Evolutionary conservation across 1,140 invertebrate genomes (phyloP), one percentile per base, ranked within the genome.

Genomic region (Semibalanus balanoides): DNA sequence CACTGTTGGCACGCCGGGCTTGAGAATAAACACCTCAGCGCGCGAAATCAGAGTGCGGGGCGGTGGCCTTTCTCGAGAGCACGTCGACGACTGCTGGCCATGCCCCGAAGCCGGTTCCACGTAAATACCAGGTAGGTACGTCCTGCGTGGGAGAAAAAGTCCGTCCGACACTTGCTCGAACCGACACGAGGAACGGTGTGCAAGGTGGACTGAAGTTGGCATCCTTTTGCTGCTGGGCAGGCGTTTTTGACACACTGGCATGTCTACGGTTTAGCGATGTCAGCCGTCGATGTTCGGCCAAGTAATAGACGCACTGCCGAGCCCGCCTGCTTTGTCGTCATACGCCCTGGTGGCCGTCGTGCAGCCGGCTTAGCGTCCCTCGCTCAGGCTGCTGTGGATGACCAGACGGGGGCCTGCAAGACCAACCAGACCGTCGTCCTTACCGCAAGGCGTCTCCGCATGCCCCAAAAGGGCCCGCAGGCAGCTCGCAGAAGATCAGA

Each of bases 311-410:
- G 3, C 9, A 40, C 30, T 74, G 30, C 9, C n/a, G 3, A 27
- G 74, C 30, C 3, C 74, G 74, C 17, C 30, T n/a, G 30, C 74
- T 31, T n/a, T 5, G 74, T 74, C 11, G 35, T 74, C 74, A 14
- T n/a, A 51, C 30, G 27, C 74, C 74, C 64, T 51, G 74, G 74
- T 74, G 74, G n/a, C 74, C 28, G 30, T 74, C 74, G 19, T 74
- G 74, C 27, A 31, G 74, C 9, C 74, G 75, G 3, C 28, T n/a
- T 11, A 74, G 30, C 27, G n/a, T 29, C 17, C 19, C 31, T 14
- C 74, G n/a, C 74, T 9, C 9, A 29, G 30, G n/a, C 31, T 51
- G n/a, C 17, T 5, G 9, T 9, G 74, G 30, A 74, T 74, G 27
- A 75, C 75, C 3, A 71, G 30, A 27, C 75, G 75, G 3, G 75